Evolutionary conservation across 2,113 vertebrate genomes (phyloP), one percentile per base, ranked within the genome.

Genomic region (Aphyosemion australe): DNA sequence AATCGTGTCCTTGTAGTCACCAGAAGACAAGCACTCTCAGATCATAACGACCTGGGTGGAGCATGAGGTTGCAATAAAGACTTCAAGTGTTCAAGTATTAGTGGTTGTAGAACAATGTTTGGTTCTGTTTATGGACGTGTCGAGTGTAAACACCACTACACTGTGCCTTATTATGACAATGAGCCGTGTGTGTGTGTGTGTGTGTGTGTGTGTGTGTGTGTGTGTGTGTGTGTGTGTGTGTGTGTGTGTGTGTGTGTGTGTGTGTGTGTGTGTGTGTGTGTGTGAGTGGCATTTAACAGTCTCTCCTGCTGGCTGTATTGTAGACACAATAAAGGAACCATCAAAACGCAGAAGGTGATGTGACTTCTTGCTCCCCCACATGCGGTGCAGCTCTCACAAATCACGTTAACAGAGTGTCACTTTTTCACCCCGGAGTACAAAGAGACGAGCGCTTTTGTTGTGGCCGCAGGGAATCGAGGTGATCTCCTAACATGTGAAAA

Each of bases 241-340:
- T 26, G 26, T 13, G 34, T 10, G 53, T 78, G 56, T 61, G 68
- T 57, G 74, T 61, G 61, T 66, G 26, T 26, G 26, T 26, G 26
- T 26, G 26, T 26, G 26, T 26, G 26, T 26, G 26, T 13, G 34
- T 10, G 53, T 78, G 56, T 61, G 68, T 57, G 74, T 61, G 61
- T 66, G 19, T 71, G 78, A 79, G 47, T 59, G 73, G 75, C 67
- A 32, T 77, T 74, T 72, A 78, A 84, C 82, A 82, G 64, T 84
- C 85, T 79, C 58, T 72, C 9, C 72, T 83, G 69, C 78, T 72
- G 74, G 26, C 69, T 77, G 77, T 8, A 14, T 65, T 75, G 76
- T 84, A 84, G 86, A 87, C 87, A 88, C 76, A 91, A 87, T 86
- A 89, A 80, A 85, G 82, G 61, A 75, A 84, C 50, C 74, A 80